Evolutionary conservation across 2,888 invertebrate species (phyloP), one percentile per base, ranked within the genome.

Genomic region (Acutogordius australiensis): DNA sequence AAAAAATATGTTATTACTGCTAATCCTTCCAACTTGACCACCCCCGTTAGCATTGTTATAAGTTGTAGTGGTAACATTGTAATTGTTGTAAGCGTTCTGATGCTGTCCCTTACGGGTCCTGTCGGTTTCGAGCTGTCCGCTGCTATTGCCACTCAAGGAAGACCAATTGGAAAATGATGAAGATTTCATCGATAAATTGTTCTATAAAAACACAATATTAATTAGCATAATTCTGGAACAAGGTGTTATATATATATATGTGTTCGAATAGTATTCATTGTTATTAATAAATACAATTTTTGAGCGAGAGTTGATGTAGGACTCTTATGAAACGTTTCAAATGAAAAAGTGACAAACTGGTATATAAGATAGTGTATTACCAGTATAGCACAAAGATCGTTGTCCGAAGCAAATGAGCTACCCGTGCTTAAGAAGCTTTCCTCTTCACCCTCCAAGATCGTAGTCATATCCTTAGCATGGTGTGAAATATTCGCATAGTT

Each of bases 301-400:
- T 37, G 37, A 37, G 37, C 8, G 37, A 37, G 8, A 37, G 18
- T 37, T 37, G 8, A 37, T 37, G 18, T 37, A 13, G 37, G 37
- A 13, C 18, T n/a, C n/a, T n/a, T n/a, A n/a, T n/a, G n/a, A n/a
- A n/a, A n/a, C n/a, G n/a, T n/a, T n/a, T n/a, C n/a, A 13, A 37
- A 37, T 13, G 18, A 37, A 37, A 37, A 37, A 37, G 18, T 13
- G 18, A 37, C 8, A 13, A 37, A 13, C 18, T 37, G 18, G 18
- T 37, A 13, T 37, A 13, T 18, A 18, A 37, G 8, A 37, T 65
- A 65, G 4, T 65, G 63, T 62, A 67, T 29, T 30, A 62, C 57
- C n/a, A 61, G n/a, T 45, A 62, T 30, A 26, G 26, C 30, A 56
- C 28, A 45, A 26, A 62, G 51, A 8, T 62, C 61, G 21, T 62